Evolutionary conservation across 2,797 vertebrate species (phyloP), one percentile per base, ranked within the genome.

Genomic region (Simalia tracyae): DNA sequence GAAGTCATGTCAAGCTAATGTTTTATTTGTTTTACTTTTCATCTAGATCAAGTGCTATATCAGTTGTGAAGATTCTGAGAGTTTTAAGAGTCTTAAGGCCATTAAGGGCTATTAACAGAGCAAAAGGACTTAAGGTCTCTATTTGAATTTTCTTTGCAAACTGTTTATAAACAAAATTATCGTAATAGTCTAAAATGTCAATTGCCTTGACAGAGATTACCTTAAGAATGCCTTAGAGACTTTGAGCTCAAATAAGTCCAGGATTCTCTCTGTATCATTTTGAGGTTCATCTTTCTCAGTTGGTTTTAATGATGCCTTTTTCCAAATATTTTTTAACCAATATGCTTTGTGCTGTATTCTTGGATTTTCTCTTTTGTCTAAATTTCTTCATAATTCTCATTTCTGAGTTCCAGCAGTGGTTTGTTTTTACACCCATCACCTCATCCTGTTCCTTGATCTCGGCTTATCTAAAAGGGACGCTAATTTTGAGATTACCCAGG

Each of bases 41-140:
- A 81, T 95, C 50, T 95, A 99, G 99, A 95, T 99, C 99, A 42
- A 99, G 99, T 1, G 99, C 99, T 95, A 99, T 99, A 97, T 99
- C 99, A 0, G 99, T 99, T n/a, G 99, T 99, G 97, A 99, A 99
- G 98, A 99, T 99, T 95, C 98, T 99, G 89, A 98, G 99, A 96
- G 99, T 99, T 85, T 97, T 99, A 91, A 98, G 99, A 94, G 99
- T 99, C 61, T 97, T 99, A 96, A 98, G 99, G 94, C 99, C 99
- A 3, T 97, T 99, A 96, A 98, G 99, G 96, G 99, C 99, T 91
- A 99, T 99, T 97, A 99, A 99, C 97, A 97, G 99, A 98, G 99
- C 99, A 66, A 99, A 99, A 98, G 99, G 99, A 97, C 98, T 99
- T 81, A 99, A 99, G 98, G 99, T 99, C 94, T 63, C 84, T 92